Percentiles rank a stretch among this genome's conserved stretches.
phyloP scores from a whole-genome alignment of 2,113 vertebrate genomes.

The Eudyptes chrysolophus region DNA sequence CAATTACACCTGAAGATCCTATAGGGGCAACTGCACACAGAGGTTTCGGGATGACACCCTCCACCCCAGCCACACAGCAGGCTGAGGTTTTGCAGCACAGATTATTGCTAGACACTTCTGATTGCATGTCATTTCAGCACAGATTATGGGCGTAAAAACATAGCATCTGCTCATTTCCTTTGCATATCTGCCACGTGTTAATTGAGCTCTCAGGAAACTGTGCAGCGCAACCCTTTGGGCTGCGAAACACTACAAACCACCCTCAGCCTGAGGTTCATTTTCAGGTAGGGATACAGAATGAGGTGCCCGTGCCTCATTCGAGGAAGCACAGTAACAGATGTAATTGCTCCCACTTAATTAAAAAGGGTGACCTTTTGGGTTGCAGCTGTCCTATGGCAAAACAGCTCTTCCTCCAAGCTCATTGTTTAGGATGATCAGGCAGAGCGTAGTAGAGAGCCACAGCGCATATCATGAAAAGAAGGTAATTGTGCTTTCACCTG shows the following conservation, averaged over 20 bases:
- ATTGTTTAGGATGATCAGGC: neutral
- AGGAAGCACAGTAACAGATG: neutral
- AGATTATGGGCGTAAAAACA: neutral
- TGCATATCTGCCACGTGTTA: rapidly evolving
- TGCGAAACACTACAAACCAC: neutral
- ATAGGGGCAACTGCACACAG: rapidly evolving
- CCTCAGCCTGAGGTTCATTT: neutral
- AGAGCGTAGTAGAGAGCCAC: neutral
- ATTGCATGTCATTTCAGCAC: rapidly evolving
- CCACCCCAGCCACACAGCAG: no score
- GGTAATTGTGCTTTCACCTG: neutral
- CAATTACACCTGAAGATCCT: rapidly evolving
- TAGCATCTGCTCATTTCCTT: rapidly evolving
- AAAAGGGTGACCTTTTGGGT: neutral
- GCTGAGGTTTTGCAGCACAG: neutral
- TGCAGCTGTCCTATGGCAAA: neutral
- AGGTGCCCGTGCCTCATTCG: neutral
- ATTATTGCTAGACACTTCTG: neutral
- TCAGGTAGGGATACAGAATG: neutral
- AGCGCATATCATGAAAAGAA: neutral
- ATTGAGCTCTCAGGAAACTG: neutral
- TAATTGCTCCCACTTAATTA: neutral
- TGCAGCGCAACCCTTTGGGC: neutral
- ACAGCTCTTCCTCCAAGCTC: neutral
- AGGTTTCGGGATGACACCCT: neutral